phyloP scores from a whole-genome alignment of 2,888 invertebrate genomes.

The Aethes cnicana region DNA sequence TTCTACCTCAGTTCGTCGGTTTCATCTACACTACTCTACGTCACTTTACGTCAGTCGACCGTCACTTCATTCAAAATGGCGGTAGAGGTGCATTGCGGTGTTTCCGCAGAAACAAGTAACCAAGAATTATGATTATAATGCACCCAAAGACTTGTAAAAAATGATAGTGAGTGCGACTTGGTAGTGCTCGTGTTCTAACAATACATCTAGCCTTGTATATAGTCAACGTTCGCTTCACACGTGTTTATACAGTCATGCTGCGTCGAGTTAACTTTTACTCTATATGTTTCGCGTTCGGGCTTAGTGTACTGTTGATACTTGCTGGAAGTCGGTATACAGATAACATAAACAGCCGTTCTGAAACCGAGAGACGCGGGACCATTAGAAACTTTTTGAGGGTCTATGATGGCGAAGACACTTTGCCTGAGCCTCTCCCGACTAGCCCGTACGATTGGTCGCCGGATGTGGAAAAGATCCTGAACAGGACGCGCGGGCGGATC shows the following conservation, averaged over 20 bases:
- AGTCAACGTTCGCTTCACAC: slow-evolving; percentile 46
- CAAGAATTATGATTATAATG: slow-evolving; percentile 68
- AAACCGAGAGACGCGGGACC: slow-evolving; percentile 67
- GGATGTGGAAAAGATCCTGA: slow-evolving; percentile 63
- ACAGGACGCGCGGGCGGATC: slow-evolving; percentile 64
- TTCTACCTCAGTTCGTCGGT: no score
- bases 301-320: slow-evolving; percentile 77
- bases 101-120: slow-evolving; percentile 75
- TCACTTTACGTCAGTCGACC: slow-evolving; percentile 13
- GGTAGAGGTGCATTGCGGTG: slow-evolving; percentile 79
- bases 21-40: no score
- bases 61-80: slow-evolving; percentile 62
- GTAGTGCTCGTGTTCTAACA: slow-evolving; percentile 56
- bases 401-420: slow-evolving; percentile 71
- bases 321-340: slow-evolving; percentile 81
- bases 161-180: slow-evolving; percentile 63
- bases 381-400: slow-evolving; percentile 83
- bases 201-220: slow-evolving; percentile 49
- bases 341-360: slow-evolving; percentile 75
- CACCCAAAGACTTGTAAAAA: slow-evolving; percentile 59
- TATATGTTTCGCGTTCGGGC: slow-evolving; percentile 78
- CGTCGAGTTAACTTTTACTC: slow-evolving; percentile 78
- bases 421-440: slow-evolving; percentile 60
- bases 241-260: slow-evolving; percentile 72
- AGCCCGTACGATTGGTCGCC: slow-evolving; percentile 63